Evolutionary conservation across 2,888 invertebrate species (phyloP).

Genomic region (Toxonevra muliebris): DNA sequence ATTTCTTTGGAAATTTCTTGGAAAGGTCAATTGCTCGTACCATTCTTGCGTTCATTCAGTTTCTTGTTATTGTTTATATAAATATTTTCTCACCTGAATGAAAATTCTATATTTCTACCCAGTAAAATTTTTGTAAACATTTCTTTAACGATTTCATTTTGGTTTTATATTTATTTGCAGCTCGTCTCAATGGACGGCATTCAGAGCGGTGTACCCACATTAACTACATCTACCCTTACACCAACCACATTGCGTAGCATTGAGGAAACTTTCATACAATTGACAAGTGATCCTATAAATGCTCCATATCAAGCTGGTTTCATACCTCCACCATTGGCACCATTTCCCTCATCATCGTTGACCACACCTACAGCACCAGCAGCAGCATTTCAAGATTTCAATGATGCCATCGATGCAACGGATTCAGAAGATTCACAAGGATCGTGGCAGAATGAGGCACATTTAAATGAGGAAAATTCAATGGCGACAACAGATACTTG

Average conservation of each 20-base stretch:
- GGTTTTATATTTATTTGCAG: conserved; percentile 67
- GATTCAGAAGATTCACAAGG: conserved; percentile 60
- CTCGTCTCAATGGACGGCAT: conserved; percentile 85
- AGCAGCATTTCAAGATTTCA: conserved; percentile 37
- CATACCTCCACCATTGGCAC: conserved; percentile 85
- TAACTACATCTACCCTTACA: conserved; percentile 92
- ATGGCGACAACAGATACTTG: conserved; percentile 63
- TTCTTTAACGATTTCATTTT: not conserved
- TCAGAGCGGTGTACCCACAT: conserved; percentile 89
- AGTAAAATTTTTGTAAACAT: not conserved
- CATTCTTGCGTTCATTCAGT: not conserved
- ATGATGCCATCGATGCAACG: conserved; percentile 36
- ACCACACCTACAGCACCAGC: conserved; percentile 44
- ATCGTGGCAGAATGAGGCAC: conserved; percentile 58
- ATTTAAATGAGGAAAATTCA: conserved; percentile 58
- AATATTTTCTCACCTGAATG: no score
- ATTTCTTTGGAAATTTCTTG: no score
- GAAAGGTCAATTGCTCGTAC: not conserved
- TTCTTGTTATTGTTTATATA: not conserved
- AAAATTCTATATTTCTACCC: no score
- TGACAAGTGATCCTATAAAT: conserved; percentile 80
- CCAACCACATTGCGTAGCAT: conserved; percentile 92
- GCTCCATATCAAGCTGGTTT: conserved; percentile 90
- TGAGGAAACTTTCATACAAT: conserved; percentile 90
- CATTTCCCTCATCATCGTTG: conserved; percentile 54